These are phyloP conservation scores for Ctenodactylus gundi DNA, from an alignment of 2,113 vertebrate genomes.

Conservation along the genomic window DNA sequence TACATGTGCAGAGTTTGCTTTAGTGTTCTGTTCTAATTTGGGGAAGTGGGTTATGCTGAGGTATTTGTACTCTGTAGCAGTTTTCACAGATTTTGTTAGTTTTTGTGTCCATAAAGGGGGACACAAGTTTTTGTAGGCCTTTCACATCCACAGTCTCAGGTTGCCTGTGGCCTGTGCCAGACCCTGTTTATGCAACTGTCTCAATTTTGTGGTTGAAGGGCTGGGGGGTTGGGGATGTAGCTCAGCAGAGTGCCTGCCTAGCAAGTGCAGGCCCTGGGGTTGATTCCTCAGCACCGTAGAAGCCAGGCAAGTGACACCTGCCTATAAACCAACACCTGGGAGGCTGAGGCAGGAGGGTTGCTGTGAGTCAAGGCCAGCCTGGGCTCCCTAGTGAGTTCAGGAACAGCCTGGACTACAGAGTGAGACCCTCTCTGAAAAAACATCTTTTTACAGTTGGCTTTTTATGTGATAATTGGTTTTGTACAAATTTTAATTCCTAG, in stretches of 20 bases:
- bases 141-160: background rate
- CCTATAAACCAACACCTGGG: no score
- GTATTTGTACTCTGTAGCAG: background rate
- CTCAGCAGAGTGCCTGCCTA: no score
- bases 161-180: background rate
- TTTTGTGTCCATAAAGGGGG: conserved; percentile 21
- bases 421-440: no score
- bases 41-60: background rate
- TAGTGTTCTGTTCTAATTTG: background rate
- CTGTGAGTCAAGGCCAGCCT: no score
- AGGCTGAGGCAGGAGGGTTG: no score
- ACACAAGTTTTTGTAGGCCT: background rate
- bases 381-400: no score
- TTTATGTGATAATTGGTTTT: background rate
- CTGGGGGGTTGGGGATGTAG: no score
- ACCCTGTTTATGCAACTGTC: background rate
- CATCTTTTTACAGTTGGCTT: background rate
- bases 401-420: no score
- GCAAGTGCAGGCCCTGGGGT: no score
- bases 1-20: background rate
- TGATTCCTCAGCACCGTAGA: no score
- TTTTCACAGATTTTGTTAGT: background rate
- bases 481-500: background rate
- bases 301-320: no score
- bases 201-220: no score